A percentile compares a stretch with the other conserved stretches of the same genome.
Conservation (phyloP, 2,113 vertebrate genomes). For the Channa maculata region DNA sequence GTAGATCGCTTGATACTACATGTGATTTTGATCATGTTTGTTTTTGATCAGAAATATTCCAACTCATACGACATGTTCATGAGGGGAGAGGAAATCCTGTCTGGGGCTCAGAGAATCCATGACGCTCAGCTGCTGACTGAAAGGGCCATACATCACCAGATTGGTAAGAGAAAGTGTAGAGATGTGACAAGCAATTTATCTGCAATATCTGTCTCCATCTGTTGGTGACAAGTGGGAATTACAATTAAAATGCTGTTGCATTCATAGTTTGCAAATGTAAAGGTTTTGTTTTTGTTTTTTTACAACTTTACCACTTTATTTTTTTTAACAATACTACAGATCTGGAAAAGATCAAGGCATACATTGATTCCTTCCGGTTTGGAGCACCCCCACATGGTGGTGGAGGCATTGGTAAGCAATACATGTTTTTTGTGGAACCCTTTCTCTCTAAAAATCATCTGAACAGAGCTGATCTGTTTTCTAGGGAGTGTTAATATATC, state of each 20-base stretch:
- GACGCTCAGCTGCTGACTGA: constrained; percentile 94
- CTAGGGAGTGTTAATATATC: background rate
- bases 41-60: constrained; percentile 89
- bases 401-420: constrained; percentile 93
- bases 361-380: constrained; percentile 97
- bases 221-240: background rate
- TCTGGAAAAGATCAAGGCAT: constrained; percentile 98
- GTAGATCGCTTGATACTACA: background rate
- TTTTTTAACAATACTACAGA: constrained; percentile 79
- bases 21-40: background rate
- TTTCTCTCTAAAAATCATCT: background rate
- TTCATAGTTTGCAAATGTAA: background rate
- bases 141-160: constrained; percentile 91
- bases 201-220: constrained; percentile 56
- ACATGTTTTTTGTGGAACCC: background rate
- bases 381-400: constrained; percentile 97
- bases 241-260: background rate
- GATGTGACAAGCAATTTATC: background rate
- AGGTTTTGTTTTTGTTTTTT: background rate
- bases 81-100: constrained; percentile 98
- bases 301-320: background rate
- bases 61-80: constrained; percentile 99
- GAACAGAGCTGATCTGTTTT: background rate
- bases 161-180: constrained; percentile 83
- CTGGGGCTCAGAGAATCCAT: constrained; percentile 97